Evolutionary conservation across 2,113 vertebrate genomes (phyloP), one percentile per base, ranked within the genome.

Genomic region (Pelvicachromis taeniatus): DNA sequence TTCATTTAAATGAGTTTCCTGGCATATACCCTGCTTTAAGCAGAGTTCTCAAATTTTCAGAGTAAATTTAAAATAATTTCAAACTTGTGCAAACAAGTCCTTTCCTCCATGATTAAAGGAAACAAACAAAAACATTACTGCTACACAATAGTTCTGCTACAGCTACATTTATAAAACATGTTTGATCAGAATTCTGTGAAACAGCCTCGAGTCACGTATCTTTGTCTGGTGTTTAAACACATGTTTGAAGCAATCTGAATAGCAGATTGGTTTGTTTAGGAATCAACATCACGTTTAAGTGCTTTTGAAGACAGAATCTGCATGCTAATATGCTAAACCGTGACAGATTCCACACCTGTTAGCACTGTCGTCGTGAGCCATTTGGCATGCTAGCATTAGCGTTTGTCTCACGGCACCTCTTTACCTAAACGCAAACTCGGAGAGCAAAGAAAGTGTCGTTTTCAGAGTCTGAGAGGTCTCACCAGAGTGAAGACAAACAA

Each of bases 41-140:
- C 61, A 21, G 0, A 38, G 33, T 65, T 38, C 19, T 21, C 58
- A 19, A 31, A 61, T 35, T 19, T 35, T 19, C 16, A 59, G 29
- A 61, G 58, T 9, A 33, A 61, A 61, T 61, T 16, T 35, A 35
- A 61, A 61, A 61, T 61, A 5, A 35, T 35, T 61, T 61, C 10
- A 63, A 38, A 63, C 10, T 35, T 63, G 3, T 63, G 0, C 6
- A n/a, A 9, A 61, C 59, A 65, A 13, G 2, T 21, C 33, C 33
- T 38, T 38, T 38, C 59, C 33, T 0, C 59, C 0, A n/a, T 63
- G 0, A 38, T 38, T 38, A 38, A 38, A 38, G 59, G 33, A 63
- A 63, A 38, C 33, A 3, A 4, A 38, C 31, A 35, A 35, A 61
- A 61, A 61, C 58, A 1, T 6, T n/a, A n/a, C 38, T 45, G 21